Percentiles rank a stretch among this genome's conserved stretches.
Conservation (phyloP, 2,797 vertebrate genomes). For the Fundulus diaphanus region DNA sequence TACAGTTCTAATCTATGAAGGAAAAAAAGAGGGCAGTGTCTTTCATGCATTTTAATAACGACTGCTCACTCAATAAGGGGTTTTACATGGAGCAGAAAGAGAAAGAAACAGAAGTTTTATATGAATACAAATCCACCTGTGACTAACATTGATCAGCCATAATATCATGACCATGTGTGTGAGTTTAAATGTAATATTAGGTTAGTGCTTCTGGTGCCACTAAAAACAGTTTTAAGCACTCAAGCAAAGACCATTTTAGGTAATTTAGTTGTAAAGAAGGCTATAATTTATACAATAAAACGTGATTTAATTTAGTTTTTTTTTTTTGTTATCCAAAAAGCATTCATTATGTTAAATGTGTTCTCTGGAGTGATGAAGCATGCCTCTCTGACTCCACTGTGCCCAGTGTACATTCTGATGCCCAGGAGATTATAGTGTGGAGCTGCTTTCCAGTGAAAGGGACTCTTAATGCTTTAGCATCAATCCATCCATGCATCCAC, state of each 20-base stretch:
- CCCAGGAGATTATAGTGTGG: background rate
- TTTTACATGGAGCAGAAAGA: conserved; percentile 7
- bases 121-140: background rate
- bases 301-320: too few relatives aligned
- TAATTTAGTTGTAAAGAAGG: background rate
- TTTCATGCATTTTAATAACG: conserved; percentile 27
- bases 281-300: background rate
- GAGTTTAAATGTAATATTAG: background rate
- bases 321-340: background rate
- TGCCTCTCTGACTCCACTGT: background rate
- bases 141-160: background rate
- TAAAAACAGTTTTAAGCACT: background rate
- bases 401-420: background rate
- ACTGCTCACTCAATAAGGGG: background rate
- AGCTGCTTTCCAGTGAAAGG: conserved; percentile 5
- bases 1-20: conserved; percentile 8
- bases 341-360: background rate
- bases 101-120: background rate
- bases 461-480: conserved; percentile 1
- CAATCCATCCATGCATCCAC: too few relatives aligned
- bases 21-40: conserved; percentile 11
- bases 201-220: background rate
- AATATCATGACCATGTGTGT: background rate
- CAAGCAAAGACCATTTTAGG: background rate
- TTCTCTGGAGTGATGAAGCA: background rate